Conservation (phyloP, 2,888 invertebrate species). For the Orthosia gracilis region DNA sequence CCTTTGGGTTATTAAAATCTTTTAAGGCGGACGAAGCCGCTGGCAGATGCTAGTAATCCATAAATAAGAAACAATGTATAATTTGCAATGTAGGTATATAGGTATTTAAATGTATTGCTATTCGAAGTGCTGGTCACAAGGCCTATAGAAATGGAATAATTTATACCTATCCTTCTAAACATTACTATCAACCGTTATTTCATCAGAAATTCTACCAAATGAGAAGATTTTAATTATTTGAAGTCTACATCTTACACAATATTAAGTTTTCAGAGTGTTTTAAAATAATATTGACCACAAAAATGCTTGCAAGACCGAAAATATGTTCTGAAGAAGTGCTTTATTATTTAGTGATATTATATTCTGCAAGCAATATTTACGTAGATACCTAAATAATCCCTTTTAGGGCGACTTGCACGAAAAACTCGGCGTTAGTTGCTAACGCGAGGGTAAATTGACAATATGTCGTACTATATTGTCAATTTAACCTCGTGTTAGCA, state of each 20-base stretch:
- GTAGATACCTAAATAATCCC: not conserved
- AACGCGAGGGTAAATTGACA: no score
- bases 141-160: not conserved
- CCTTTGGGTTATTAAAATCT: no score
- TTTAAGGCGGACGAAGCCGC: no score
- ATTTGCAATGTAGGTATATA: no score
- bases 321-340: not conserved
- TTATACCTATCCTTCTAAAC: not conserved
- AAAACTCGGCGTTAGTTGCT: no score
- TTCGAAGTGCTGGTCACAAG: not conserved
- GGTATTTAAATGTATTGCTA: not conserved
- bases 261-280: not conserved
- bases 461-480: no score
- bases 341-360: not conserved
- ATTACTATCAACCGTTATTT: not conserved
- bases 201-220: not conserved
- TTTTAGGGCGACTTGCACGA: no score
- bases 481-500: no score
- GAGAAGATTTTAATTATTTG: not conserved
- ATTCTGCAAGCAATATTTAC: conserved; percentile 10
- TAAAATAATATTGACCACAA: not conserved
- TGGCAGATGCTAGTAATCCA: no score
- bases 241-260: not conserved
- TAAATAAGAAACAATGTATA: no score
- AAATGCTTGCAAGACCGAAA: no score